These are phyloP conservation scores for Ochropleura plecta DNA, from an alignment of 2,888 invertebrate genomes.

Conservation along the genomic window DNA sequence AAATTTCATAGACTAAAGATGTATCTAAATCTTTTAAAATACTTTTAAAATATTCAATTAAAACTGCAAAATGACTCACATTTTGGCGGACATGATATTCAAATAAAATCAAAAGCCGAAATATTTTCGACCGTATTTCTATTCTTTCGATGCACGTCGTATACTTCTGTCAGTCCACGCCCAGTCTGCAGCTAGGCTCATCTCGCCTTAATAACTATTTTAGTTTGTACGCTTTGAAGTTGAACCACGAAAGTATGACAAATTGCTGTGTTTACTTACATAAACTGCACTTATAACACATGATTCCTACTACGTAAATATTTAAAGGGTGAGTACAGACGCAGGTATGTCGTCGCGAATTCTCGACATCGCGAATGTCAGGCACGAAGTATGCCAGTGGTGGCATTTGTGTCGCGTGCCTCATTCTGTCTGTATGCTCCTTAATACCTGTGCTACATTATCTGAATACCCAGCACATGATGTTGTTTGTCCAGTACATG, in stretches of 20 bases:
- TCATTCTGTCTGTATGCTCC: slow-evolving; percentile 22
- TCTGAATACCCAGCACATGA: not conserved
- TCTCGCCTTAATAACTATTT: slow-evolving; percentile 7
- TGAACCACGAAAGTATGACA: slow-evolving; percentile 15
- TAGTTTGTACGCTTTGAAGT: slow-evolving; percentile 4
- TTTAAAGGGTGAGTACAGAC: slow-evolving; percentile 13
- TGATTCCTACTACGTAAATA: not conserved
- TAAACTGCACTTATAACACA: not conserved
- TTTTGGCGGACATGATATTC: too few relatives aligned
- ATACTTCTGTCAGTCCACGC: too few relatives aligned
- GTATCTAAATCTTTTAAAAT: too few relatives aligned
- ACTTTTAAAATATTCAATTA: too few relatives aligned
- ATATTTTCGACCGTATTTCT: too few relatives aligned
- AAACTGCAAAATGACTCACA: too few relatives aligned
- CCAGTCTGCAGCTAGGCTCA: too few relatives aligned
- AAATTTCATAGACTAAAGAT: too few relatives aligned
- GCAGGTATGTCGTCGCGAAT: slow-evolving; percentile 14
- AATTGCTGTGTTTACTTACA: not conserved
- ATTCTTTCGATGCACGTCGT: too few relatives aligned
- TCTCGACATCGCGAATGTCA: slow-evolving; percentile 24
- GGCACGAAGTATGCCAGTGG: slow-evolving; percentile 5
- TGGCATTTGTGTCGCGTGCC: slow-evolving; percentile 46
- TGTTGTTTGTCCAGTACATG: not conserved
- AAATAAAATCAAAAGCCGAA: too few relatives aligned
- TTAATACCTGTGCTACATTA: slow-evolving; percentile 39